Percentiles rank a stretch among this genome's conserved stretches.
Conservation (phyloP, 2,797 vertebrate genomes). For the Liparis tanakae region DNA sequence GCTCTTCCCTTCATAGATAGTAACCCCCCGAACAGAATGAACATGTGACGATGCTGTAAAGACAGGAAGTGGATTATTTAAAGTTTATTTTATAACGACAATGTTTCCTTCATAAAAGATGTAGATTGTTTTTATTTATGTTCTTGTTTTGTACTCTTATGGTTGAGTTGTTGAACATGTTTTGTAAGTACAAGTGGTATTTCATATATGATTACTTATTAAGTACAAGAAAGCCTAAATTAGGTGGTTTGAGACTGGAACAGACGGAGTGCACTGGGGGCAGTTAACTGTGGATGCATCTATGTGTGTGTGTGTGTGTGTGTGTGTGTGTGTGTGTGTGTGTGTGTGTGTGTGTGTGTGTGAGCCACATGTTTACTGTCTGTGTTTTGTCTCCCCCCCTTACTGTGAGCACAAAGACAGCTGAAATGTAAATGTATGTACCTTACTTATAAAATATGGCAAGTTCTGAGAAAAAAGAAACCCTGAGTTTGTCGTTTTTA, state of each 20-base stretch:
- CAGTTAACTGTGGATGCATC: constrained; percentile 45
- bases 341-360: neutral
- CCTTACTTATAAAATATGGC: constrained; percentile 82
- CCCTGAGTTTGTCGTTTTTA: constrained; percentile 44
- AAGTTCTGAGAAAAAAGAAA: constrained; percentile 70
- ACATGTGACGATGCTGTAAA: constrained; percentile 77
- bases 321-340: constrained; percentile 8
- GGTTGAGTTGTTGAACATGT: constrained; percentile 75
- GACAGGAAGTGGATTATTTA: constrained; percentile 72
- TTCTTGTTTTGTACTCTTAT: constrained; percentile 69
- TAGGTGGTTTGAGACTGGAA: constrained; percentile 67
- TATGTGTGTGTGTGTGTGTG: constrained; percentile 16
- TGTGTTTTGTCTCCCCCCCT: constrained; percentile 70
- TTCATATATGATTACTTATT: constrained; percentile 75
- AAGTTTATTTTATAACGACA: constrained; percentile 80
- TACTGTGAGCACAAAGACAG: constrained; percentile 84
- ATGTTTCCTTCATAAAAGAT: constrained; percentile 73
- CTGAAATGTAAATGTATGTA: constrained; percentile 82
- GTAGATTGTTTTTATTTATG: constrained; percentile 70
- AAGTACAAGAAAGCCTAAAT: constrained; percentile 77
- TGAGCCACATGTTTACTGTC: constrained; percentile 65
- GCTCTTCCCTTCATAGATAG: constrained; percentile 73
- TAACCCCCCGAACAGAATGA: constrained; percentile 65
- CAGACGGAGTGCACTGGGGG: constrained; percentile 63
- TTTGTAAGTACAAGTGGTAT: constrained; percentile 82